Conservation (phyloP, 2,797 vertebrate species). For the Gymnothorax reevesii region DNA sequence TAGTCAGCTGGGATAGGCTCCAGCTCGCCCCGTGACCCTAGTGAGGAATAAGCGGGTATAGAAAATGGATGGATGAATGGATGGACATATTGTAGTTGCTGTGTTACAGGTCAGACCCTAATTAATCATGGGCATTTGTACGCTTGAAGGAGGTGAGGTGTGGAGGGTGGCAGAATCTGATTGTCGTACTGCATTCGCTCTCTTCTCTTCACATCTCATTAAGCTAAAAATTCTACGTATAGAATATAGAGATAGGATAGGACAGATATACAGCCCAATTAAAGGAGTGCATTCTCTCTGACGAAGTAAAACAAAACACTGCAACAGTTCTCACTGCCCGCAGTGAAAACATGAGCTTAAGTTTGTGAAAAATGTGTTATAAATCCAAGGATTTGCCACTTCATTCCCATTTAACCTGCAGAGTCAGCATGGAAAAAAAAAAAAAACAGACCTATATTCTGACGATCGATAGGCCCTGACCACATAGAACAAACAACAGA, state of each 20-base stretch:
- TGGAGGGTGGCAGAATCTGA: neutral
- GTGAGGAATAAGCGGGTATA: too few relatives aligned
- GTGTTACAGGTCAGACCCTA: too few relatives aligned
- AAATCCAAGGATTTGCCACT: neutral
- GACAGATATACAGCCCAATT: neutral
- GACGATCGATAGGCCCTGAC: neutral
- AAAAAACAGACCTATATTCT: neutral
- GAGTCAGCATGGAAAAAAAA: neutral
- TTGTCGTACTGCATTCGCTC: neutral
- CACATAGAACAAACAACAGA: neutral
- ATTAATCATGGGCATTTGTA: too few relatives aligned
- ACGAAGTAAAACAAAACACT: neutral
- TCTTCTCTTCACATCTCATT: neutral
- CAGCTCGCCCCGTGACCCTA: too few relatives aligned
- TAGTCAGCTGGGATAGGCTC: too few relatives aligned
- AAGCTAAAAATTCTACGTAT: neutral
- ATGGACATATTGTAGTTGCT: neutral
- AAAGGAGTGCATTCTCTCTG: neutral
- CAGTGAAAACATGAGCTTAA: neutral
- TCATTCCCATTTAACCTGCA: neutral
- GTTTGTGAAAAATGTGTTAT: neutral
- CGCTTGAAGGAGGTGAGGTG: neutral
- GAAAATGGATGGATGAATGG: too few relatives aligned
- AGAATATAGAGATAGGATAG: neutral
- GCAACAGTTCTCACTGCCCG: neutral